Conservation (phyloP, 2,797 vertebrate species). For the Sylvia borin region DNA sequence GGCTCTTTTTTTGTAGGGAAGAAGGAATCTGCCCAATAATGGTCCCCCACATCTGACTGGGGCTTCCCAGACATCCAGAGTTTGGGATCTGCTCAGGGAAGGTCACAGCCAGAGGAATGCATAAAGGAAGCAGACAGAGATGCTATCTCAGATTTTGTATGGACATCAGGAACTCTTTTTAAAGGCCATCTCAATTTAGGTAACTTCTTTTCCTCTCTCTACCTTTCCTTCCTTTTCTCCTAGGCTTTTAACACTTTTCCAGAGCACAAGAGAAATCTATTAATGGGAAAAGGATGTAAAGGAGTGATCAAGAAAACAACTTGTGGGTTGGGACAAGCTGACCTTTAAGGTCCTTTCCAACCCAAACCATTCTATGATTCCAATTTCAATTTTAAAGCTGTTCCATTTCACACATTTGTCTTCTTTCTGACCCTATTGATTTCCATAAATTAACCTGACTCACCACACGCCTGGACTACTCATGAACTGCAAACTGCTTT, state of each 20-base stretch:
- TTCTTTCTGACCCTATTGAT: background rate
- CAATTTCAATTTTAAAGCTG: slow-evolving; percentile 2
- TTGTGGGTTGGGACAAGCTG: background rate
- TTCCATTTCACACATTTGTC: background rate
- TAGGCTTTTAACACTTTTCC: background rate
- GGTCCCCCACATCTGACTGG: background rate
- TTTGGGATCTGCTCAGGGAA: too few relatives aligned
- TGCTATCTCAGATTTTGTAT: background rate
- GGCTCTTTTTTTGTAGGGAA: background rate
- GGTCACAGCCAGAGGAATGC: too few relatives aligned
- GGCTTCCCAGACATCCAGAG: too few relatives aligned
- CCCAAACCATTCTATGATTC: background rate
- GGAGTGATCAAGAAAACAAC: background rate
- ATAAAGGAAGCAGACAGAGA: background rate
- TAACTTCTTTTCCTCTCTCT: background rate
- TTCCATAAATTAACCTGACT: background rate
- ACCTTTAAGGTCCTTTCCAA: background rate
- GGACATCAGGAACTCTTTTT: background rate
- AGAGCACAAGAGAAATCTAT: background rate
- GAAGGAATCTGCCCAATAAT: background rate
- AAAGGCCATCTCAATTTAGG: background rate
- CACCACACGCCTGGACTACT: background rate
- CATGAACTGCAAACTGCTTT: background rate
- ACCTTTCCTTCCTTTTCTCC: background rate
- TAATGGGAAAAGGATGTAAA: background rate